Conservation (phyloP, 2,113 vertebrate genomes). For the Oenanthe oenanthe region DNA sequence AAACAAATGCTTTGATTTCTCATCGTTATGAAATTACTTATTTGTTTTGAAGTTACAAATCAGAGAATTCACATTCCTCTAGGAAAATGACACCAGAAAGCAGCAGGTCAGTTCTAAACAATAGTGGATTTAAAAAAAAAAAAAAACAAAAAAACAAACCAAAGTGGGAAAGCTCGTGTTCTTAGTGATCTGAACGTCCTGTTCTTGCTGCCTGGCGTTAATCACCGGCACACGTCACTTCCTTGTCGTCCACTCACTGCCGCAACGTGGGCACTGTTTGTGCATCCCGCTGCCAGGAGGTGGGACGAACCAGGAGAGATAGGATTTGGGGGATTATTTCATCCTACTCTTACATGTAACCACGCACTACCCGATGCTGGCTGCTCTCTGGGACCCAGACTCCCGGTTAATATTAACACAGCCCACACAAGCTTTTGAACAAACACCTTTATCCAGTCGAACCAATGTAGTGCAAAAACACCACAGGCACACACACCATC, state of each 20-base stretch:
- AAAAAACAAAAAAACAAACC: background rate
- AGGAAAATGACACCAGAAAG: background rate
- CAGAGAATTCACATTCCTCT: background rate
- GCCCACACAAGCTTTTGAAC: background rate
- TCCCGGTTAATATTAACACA: background rate
- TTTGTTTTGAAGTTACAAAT: background rate
- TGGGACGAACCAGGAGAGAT: background rate
- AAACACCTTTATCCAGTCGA: background rate
- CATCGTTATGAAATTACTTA: rapidly evolving
- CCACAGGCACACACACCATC: too few relatives aligned
- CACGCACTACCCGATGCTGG: rapidly evolving
- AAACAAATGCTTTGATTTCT: background rate
- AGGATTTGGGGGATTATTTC: background rate
- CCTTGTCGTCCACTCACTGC: rapidly evolving
- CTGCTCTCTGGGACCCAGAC: background rate
- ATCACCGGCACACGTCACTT: background rate
- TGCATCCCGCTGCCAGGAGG: background rate
- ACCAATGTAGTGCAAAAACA: rapidly evolving
- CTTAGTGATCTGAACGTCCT: background rate
- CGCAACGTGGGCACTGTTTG: rapidly evolving
- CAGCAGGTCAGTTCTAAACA: conserved; percentile 8
- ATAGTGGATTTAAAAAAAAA: background rate
- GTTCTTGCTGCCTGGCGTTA: background rate
- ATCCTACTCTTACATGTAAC: background rate
- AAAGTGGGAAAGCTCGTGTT: background rate